phyloP scores from a whole-genome alignment of 2,888 invertebrate species.

The Esperia sulphurella region DNA sequence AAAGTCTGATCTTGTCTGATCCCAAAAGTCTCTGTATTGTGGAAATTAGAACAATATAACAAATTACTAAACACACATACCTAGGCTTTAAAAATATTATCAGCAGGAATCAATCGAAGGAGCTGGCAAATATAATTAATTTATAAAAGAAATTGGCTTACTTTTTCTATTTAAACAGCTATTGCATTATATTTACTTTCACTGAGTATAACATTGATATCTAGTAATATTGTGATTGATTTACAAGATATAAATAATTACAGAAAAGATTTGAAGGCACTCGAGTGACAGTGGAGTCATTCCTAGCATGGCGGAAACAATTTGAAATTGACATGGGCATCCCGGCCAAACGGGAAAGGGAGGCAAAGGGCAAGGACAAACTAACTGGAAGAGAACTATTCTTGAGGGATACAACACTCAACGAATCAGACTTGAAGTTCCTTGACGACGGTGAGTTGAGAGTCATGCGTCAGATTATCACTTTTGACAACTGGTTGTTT shows the following conservation, averaged over 20 bases:
- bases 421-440: constrained; percentile 98
- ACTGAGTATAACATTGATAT: no score
- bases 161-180: no score
- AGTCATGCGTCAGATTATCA: neutral
- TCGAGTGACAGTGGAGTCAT: constrained; percentile 95
- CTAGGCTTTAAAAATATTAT: no score
- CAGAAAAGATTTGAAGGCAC: constrained; percentile 98
- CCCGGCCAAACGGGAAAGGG: constrained; percentile 84
- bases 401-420: constrained; percentile 93
- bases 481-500: neutral
- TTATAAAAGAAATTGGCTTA: no score
- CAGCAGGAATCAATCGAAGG: no score
- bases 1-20: no score
- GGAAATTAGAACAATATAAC: no score
- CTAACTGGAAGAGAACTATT: constrained; percentile 96
- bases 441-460: constrained; percentile 88
- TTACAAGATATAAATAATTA: constrained; percentile 24
- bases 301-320: constrained; percentile 94
- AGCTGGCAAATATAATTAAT: no score
- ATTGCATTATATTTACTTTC: no score
- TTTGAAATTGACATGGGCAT: constrained; percentile 95
- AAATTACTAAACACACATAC: no score
- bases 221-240: neutral
- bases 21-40: no score
- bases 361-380: constrained; percentile 87